phyloP scores from a whole-genome alignment of 2,113 vertebrate genomes.

The Corydoras sp. region DNA sequence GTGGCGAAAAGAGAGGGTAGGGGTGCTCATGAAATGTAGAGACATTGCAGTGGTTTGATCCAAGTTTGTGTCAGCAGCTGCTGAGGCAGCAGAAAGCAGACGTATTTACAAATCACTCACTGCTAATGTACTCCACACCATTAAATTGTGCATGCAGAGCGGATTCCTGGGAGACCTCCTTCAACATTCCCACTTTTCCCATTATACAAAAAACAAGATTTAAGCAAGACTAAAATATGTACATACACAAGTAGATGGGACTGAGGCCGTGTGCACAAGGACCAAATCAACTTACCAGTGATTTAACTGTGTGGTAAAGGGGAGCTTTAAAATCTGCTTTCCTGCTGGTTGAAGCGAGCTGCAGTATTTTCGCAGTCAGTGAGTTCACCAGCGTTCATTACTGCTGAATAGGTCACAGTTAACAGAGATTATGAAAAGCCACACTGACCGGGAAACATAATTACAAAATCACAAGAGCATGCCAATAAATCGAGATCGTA shows the following conservation, averaged over 20 bases:
- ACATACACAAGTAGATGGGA: slow-evolving; percentile 13
- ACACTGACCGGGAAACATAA: no score
- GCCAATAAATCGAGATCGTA: no score
- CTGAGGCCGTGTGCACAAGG: background rate
- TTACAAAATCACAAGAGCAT: no score
- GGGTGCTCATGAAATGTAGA: slow-evolving; percentile 22
- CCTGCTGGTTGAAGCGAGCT: no score
- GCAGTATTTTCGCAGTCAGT: no score
- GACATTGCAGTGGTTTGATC: slow-evolving; percentile 54
- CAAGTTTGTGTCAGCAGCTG: slow-evolving; percentile 51
- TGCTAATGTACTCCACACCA: slow-evolving; percentile 49
- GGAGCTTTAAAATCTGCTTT: no score
- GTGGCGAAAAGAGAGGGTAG: slow-evolving; percentile 8
- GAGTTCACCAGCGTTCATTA: no score
- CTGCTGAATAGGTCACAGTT: no score
- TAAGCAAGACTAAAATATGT: slow-evolving; percentile 7
- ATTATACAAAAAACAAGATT: background rate
- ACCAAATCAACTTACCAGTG: background rate
- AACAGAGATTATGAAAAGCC: no score
- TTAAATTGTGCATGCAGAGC: slow-evolving; percentile 50
- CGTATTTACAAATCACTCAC: slow-evolving; percentile 71
- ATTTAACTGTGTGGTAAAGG: background rate
- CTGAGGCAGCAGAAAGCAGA: slow-evolving; percentile 65
- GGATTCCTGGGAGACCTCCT: slow-evolving; percentile 25
- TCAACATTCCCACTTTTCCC: slow-evolving; percentile 26